phyloP scores from a whole-genome alignment of 2,113 vertebrate genomes.

The Urocynchramus pylzowi region DNA sequence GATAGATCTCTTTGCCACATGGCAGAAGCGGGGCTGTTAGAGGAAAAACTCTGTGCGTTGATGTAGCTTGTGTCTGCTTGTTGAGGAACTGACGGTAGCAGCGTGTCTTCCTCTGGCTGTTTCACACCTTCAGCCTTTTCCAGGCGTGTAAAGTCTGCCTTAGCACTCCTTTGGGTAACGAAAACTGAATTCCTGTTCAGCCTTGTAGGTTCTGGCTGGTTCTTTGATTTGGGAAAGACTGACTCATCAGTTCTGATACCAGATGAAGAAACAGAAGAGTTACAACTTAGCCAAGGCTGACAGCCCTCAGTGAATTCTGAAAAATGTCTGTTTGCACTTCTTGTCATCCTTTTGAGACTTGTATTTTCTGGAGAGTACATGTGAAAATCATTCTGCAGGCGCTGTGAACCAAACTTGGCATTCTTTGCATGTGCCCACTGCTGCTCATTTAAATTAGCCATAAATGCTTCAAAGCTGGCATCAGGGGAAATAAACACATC shows the following conservation, averaged over 20 bases:
- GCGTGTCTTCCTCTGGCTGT: not conserved
- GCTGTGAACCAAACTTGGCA: slow-evolving; percentile 6
- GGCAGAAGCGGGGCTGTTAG: not conserved
- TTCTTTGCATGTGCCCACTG: not conserved
- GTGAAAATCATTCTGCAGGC: slow-evolving; percentile 20
- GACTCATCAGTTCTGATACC: slow-evolving; percentile 25
- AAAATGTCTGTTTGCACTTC: not conserved
- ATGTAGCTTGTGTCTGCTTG: not conserved
- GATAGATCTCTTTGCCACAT: not conserved
- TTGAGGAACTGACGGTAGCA: slow-evolving; percentile 5
- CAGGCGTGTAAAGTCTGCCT: slow-evolving; percentile 11
- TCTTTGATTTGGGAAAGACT: not conserved
- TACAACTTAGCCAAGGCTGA: slow-evolving; percentile 9
- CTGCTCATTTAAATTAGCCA: slow-evolving; percentile 23
- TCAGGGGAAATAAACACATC: slow-evolving; percentile 49
- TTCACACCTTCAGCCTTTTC: not conserved
- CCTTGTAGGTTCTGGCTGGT: not conserved
- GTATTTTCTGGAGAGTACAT: not conserved
- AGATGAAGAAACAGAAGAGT: not conserved
- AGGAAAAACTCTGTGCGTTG: not conserved
- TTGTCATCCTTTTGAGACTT: slow-evolving; percentile 6
- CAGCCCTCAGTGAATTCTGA: not conserved
- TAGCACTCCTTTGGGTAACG: not conserved
- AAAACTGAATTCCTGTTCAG: not conserved
- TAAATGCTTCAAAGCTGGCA: slow-evolving; percentile 51